A percentile compares a stretch with the other conserved stretches of the same genome.
These are phyloP conservation scores for Atherinosoma microstoma DNA, from an alignment of 2,797 vertebrate species.

Conservation along the genomic window DNA sequence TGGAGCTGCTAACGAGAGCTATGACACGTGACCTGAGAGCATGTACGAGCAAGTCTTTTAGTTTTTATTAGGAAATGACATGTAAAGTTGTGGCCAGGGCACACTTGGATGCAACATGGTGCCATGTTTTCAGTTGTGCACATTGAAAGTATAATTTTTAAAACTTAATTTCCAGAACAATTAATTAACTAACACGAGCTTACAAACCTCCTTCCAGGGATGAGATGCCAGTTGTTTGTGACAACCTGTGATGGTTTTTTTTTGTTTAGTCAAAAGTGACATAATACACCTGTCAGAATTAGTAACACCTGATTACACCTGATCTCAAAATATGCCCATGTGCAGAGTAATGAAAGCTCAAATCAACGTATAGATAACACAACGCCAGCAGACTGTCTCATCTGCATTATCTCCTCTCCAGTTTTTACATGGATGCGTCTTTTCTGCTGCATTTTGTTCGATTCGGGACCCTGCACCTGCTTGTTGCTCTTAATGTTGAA, in stretches of 20 bases:
- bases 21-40: neutral
- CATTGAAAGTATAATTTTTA: too few species aligned
- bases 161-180: neutral
- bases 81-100: neutral
- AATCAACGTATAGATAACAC: neutral
- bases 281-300: too few species aligned
- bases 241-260: neutral
- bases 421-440: neutral
- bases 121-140: too few species aligned
- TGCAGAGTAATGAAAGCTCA: neutral
- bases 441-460: neutral
- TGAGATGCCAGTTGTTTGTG: neutral
- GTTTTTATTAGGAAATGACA: neutral
- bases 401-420: neutral
- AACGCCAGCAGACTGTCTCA: neutral
- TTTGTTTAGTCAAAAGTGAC: neutral
- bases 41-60: neutral
- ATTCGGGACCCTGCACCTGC: neutral
- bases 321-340: too few species aligned
- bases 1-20: neutral
- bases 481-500: too few species aligned
- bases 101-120: neutral
- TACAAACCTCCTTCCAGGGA: neutral
- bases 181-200: neutral
- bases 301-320: too few species aligned